Conservation (phyloP, 2,888 invertebrate genomes). For the Tenthredo distinguenda region DNA sequence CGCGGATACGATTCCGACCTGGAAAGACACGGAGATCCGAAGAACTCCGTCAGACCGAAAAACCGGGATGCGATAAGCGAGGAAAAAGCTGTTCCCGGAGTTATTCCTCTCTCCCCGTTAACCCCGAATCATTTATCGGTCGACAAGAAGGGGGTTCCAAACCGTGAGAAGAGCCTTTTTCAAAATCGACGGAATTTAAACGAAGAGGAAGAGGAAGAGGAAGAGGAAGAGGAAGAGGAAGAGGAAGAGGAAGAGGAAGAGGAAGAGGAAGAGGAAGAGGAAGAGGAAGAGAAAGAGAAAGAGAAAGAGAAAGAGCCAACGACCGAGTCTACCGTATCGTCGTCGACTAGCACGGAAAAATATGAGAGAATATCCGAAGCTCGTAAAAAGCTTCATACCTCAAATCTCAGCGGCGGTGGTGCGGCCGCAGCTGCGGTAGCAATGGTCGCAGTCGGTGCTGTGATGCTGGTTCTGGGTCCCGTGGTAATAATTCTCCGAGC, state of each 20-base stretch:
- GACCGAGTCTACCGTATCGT: neutral
- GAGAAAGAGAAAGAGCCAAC: neutral
- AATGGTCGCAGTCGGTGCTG: slow-evolving; percentile 69
- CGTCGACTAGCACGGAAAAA: neutral
- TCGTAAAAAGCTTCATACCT: slow-evolving; percentile 39
- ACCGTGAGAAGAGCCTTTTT: neutral
- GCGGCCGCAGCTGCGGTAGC: slow-evolving; percentile 67
- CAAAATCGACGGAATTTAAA: neutral
- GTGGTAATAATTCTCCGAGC: slow-evolving; percentile 67
- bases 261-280: neutral
- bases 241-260: neutral
- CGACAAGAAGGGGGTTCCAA: neutral
- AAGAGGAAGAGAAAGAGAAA: neutral
- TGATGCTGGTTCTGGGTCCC: slow-evolving; percentile 70
- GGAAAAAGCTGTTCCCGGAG: neutral
- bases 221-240: neutral
- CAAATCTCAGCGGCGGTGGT: slow-evolving; percentile 60
- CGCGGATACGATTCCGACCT: neutral
- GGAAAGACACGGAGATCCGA: neutral
- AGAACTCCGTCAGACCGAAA: too few relatives aligned
- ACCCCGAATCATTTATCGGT: slow-evolving; percentile 13
- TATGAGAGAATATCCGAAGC: slow-evolving; percentile 50
- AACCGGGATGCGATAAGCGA: neutral
- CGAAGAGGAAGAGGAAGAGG: neutral
- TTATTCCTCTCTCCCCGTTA: neutral